Base-by-base conservation (phyloP, 1,140 invertebrate genomes). In the Drosophila eugracilis region DNA sequence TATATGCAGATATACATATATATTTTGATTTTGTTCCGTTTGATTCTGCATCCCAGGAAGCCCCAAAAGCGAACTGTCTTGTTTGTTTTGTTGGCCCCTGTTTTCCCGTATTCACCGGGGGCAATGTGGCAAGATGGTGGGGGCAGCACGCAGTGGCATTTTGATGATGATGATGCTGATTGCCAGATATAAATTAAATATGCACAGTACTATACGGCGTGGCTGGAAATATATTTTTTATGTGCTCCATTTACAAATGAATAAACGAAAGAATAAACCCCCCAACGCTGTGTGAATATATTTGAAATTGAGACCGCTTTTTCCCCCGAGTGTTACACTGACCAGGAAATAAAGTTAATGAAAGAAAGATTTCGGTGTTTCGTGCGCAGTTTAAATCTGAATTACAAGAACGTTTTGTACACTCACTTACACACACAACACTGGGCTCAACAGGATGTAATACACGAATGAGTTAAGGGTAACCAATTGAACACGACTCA, bases 181-280 rank as follows among this genome's bases (percentile, higher is more conserved):
- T 86, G 81, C 74, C 81, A 80, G 67, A 86, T 85, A 86, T 74
- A 80, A 85, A 85, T 85, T 85, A 80, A 77, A 85, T 80, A 85
- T 86, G 73, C 77, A 66, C 62, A 84, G 71, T 75, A 78, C 57
- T 58, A 48, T 63, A 67, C 49, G 50, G 47, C 49, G 26, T 3
- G 24, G 19, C 37, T 62, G 45, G 50, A 76, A 45, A 55, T 84
- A 75, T 85, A 57, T 86, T 77, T 74, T 79, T 54, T 77, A 63
- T 79, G 72, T 74, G 81, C 49, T 50, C 81, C 66, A 80, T 85
- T 85, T 85, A 86, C 81, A 86, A 80, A 85, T 86, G 73, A 86
- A 86, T 85, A 85, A 85, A 85, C 78, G 80, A 76, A 60, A 53
- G 62, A 75, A 73, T 59, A 63, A 76, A 72, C 22, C 28, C 39